Conservation (phyloP, 2,113 vertebrate genomes). For the Aptenodytes forsteri region DNA sequence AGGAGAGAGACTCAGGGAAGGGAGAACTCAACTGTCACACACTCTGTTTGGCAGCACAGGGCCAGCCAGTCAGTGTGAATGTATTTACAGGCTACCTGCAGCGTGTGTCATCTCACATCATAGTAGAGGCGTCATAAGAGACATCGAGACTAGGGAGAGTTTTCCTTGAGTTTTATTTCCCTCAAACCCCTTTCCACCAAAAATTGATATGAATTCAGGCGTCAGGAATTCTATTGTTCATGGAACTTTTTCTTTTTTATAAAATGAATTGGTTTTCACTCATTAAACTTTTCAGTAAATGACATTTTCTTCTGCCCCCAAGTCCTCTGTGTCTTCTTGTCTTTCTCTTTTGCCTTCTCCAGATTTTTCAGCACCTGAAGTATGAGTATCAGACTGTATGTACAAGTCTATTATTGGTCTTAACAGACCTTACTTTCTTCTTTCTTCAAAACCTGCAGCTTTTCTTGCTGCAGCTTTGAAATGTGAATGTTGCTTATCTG, state of each 20-base stretch:
- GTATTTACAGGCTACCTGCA: neutral
- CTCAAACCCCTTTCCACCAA: neutral
- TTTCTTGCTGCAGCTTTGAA: neutral
- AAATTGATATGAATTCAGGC: neutral
- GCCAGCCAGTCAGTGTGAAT: neutral
- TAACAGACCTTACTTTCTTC: neutral
- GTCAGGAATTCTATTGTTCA: neutral
- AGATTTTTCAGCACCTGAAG: neutral
- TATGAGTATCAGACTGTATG: neutral
- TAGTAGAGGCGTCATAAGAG: neutral
- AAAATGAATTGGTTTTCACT: neutral
- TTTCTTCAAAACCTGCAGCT: neutral
- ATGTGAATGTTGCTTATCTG: neutral
- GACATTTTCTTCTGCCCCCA: neutral
- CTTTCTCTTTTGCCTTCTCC: neutral
- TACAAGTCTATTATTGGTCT: neutral
- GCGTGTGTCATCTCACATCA: fast-evolving
- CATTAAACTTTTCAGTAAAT: neutral
- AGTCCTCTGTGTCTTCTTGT: neutral
- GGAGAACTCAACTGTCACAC: neutral
- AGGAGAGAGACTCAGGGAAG: neutral
- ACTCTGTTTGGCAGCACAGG: neutral
- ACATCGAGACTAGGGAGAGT: neutral
- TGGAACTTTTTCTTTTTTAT: neutral
- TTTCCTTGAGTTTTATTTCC: neutral